A percentile compares a stretch with the other conserved stretches of the same genome.
These are phyloP conservation scores for Copidosoma floridanum DNA, from an alignment of 1,140 invertebrate species.

Conservation along the genomic window DNA sequence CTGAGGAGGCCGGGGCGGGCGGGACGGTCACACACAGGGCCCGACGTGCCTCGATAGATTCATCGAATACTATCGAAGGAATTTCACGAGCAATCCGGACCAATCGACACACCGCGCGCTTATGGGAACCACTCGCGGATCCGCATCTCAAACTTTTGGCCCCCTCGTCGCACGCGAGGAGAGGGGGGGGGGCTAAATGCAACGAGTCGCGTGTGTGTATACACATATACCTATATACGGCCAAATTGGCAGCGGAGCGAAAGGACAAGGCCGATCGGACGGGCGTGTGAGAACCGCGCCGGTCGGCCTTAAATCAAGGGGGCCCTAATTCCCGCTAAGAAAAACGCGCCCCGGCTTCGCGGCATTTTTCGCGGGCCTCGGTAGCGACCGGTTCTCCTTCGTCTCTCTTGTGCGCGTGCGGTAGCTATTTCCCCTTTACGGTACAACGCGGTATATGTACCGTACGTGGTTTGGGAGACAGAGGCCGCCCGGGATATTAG, in stretches of 20 bases:
- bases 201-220: slow-evolving; percentile 28
- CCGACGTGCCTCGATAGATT: slow-evolving; percentile 57
- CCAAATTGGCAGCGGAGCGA: slow-evolving; percentile 41
- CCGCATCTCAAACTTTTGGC: slow-evolving; percentile 43
- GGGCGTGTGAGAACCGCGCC: slow-evolving; percentile 49
- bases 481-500: too few species aligned
- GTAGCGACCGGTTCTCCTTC: slow-evolving; percentile 48
- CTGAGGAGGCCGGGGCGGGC: slow-evolving; percentile 32
- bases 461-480: too few species aligned
- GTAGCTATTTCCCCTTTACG: too few species aligned
- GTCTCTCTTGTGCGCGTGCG: background rate
- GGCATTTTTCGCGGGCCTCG: slow-evolving; percentile 44
- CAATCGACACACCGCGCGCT: slow-evolving; percentile 49
- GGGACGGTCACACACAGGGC: slow-evolving; percentile 35
- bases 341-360: slow-evolving; percentile 44
- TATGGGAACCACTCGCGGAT: slow-evolving; percentile 50
- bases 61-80: slow-evolving; percentile 59
- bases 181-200: slow-evolving; percentile 44
- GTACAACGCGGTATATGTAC: too few species aligned
- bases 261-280: background rate
- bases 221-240: too few species aligned
- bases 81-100: slow-evolving; percentile 54
- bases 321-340: slow-evolving; percentile 49
- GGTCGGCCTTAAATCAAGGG: slow-evolving; percentile 53
- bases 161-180: slow-evolving; percentile 21